Evolutionary conservation across 2,797 vertebrate species (phyloP), one percentile per base, ranked within the genome.

Genomic region (Paedocypris micromegethes): DNA sequence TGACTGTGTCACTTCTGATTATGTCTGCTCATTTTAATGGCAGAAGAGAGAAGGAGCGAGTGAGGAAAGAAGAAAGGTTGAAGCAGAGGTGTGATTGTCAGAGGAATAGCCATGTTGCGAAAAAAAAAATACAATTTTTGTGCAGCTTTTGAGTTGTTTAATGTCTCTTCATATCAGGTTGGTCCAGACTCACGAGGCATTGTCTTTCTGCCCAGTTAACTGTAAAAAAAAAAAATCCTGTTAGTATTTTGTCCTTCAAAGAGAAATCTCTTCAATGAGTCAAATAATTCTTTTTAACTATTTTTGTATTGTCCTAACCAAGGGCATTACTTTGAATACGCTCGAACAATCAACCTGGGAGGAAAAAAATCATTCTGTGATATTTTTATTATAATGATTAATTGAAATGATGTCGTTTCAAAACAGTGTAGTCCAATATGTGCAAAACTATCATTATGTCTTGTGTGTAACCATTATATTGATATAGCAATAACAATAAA

Each of bases 1-100:
- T 93, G 93, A 91, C 94, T 89, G 91, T 96, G 95, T 98, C 95
- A 97, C 93, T 94, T 93, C 91, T 96, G 93, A 97, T 98, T 94
- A 96, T 89, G 88, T 96, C 94, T 92, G 94, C 91, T 88, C 88
- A 79, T 81, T 91, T 91, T 90, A 90, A 89, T 90, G 90, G 90
- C 88, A 91, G 83, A 82, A 44, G 61, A 73, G 75, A 69, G 75
- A 79, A 75, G 78, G 77, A 64, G 78, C 73, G 9, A 56, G 49
- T 5, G 61, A 63, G 68, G 53, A 70, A 76, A 70, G 37, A 6
- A 75, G 74, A 58, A 65, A 46, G 9, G 52, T 49, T 59, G 48
- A 48, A 41, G 52, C 51, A 54, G 38, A 60, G 64, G 64, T 52
- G 71, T 71, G 53, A 81, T 58, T 72, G 42, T 84, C 80, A 72